Evolutionary conservation across 2,888 invertebrate species (phyloP).

Genomic region (Nymphalis c-album): DNA sequence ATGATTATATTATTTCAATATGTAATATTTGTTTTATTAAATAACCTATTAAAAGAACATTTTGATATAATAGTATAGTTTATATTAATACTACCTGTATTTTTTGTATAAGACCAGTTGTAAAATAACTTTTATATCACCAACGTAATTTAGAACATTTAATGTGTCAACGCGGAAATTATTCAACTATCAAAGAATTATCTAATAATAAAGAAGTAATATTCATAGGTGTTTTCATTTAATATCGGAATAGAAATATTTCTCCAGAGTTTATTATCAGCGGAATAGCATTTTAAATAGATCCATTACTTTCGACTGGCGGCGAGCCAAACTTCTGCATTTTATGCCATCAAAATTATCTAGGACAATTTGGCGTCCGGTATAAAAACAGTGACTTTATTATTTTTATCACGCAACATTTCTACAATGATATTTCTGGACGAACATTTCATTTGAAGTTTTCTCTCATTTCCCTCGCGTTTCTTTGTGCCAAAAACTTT

Average conservation of each 20-base stretch:
- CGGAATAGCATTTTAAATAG: conserved; percentile 57
- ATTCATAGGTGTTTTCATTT: conserved; percentile 49
- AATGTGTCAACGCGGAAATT: conserved; percentile 41
- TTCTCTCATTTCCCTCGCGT: conserved; percentile 23
- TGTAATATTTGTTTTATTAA: conserved; percentile 14
- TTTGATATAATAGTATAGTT: conserved; percentile 6
- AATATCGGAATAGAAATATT: conserved; percentile 30
- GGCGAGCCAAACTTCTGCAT: conserved; percentile 63
- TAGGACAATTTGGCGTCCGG: conserved; percentile 75
- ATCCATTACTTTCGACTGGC: conserved; percentile 66
- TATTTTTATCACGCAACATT: conserved; percentile 69
- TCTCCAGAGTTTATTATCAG: conserved; percentile 40
- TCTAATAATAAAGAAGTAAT: conserved; percentile 63
- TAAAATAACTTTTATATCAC: conserved; percentile 16
- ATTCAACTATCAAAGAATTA: conserved; percentile 66
- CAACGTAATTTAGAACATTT: conserved; percentile 33
- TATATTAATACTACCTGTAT: conserved; percentile 11
- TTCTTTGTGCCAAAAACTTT: conserved; percentile 4
- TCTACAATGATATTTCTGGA: conserved; percentile 48
- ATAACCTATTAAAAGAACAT: conserved; percentile 9
- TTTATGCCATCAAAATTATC: conserved; percentile 75
- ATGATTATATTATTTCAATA: conserved; percentile 15
- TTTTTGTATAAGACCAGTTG: conserved; percentile 4
- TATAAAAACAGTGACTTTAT: conserved; percentile 69
- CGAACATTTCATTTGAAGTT: conserved; percentile 35